Conservation (phyloP, 2,888 invertebrate genomes). For the Pammene fasciana region DNA sequence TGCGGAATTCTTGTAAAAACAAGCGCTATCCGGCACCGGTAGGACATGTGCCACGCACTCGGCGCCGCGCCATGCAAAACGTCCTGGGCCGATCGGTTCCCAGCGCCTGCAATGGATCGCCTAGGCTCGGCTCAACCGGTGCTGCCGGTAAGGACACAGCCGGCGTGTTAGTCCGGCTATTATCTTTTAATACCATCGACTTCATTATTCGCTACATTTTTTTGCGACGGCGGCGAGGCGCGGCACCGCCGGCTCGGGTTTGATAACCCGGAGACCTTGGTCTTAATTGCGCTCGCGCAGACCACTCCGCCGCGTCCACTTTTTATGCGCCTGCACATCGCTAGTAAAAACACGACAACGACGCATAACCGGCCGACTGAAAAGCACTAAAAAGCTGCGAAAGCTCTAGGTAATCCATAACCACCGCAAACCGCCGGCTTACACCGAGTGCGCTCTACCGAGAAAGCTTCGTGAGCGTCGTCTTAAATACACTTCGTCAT, state of each 20-base stretch:
- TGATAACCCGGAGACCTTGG: constrained; percentile 84
- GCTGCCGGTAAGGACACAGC: constrained; percentile 56
- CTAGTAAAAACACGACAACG: constrained; percentile 78
- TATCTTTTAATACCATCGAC: constrained; percentile 82
- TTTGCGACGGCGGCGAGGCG: constrained; percentile 76
- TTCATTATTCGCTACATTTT: constrained; percentile 80
- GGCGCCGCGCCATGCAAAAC: constrained; percentile 30
- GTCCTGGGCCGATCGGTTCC: constrained; percentile 19
- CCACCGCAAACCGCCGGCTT: constrained; percentile 63
- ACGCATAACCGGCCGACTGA: constrained; percentile 67
- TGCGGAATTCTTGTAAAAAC: constrained; percentile 32
- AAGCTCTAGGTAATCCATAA: constrained; percentile 60
- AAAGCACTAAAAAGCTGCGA: constrained; percentile 66
- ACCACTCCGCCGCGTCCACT: constrained; percentile 80
- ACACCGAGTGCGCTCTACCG: constrained; percentile 69
- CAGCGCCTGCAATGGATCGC: constrained; percentile 25
- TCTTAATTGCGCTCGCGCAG: constrained; percentile 82
- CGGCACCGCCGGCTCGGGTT: constrained; percentile 77
- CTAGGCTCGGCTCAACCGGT: constrained; percentile 40
- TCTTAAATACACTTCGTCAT: constrained; percentile 52
- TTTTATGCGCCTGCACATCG: constrained; percentile 82
- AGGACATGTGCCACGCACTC: constrained; percentile 34
- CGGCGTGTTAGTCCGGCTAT: constrained; percentile 74
- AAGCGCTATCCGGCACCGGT: constrained; percentile 31
- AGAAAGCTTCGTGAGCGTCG: constrained; percentile 58